Evolutionary conservation across 2,888 invertebrate genomes (phyloP), one percentile per base, ranked within the genome.

Genomic region (Pristionchus japonicus): DNA sequence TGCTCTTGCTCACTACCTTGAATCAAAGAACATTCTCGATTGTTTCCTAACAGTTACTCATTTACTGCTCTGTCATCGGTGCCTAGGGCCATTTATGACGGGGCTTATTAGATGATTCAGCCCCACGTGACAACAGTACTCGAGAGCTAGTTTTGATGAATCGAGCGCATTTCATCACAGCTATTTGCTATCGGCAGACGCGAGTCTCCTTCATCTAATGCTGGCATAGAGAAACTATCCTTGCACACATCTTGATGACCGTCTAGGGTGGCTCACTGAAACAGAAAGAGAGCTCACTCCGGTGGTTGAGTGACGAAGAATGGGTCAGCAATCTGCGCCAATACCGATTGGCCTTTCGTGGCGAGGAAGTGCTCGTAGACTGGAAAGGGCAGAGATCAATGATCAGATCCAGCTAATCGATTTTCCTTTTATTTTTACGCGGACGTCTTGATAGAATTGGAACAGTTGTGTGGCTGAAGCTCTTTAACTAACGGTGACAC

Each of bases 251-350:
- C n/a, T n/a, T n/a, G n/a, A n/a, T n/a, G n/a, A n/a, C n/a, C n/a
- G n/a, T n/a, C 17, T n/a, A n/a, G 15, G 1, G 31, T n/a, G 23
- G 2, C 17, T 31, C n/a, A 27, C 7, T 64, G 27, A 64, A 27
- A n/a, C 7, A 27, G 40, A 77, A 77, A 15, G 17, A 20, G 3
- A 0, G 34, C 82, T 83, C 37, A 87, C 87, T 80, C 80, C 34
- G 92, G 92, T 20, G 92, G 91, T 34, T 90, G 85, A 17, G 92
- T 92, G 43, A 92, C 92, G 88, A 91, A 92, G 86, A 91, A 90
- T 20, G 91, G 88, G 87, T 92, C 92, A 27, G 87, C 52, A n/a
- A 86, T 47, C 37, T 87, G 77, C 3, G 87, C 87, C 3, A 87
- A 80, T 1, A 87, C 47, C 17, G 87, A 87, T n/a, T 80, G 87